Base-by-base conservation (phyloP, 2,113 vertebrate genomes). In the Megaceryle torquata region DNA sequence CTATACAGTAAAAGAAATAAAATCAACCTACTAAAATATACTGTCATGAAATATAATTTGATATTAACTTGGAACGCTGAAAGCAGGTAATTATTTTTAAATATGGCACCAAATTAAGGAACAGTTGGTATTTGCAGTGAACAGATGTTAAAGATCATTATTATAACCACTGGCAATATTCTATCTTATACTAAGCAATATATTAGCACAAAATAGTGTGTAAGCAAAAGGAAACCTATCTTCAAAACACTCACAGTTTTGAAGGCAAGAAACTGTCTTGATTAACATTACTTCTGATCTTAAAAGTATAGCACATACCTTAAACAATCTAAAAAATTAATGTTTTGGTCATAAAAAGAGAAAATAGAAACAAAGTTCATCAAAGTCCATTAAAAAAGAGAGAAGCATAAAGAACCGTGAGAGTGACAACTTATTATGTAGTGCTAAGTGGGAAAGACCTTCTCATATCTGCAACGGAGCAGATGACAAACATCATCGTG, bases 71-170 rank as follows among this genome's bases (percentile, higher is more conserved):
- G 29, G 13, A 63, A 78, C 5, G 37, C 15, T 86, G 84, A 95
- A 89, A 88, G 48, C 3, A 11, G 33, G 12, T n/a, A 83, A 85
- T 93, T 65, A 67, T 80, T 86, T 86, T 95, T 44, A 91, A 94
- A 67, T 85, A 82, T 56, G n/a, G 43, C 65, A 86, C 8, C 50
- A 85, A 94, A 87, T 93, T 78, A 97, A 53, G 64, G 74, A 92
- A 88, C 67, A 91, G 79, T 69, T 94, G 82, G 44, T 83, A 77
- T 93, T 86, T 93, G 44, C 56, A 72, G 90, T 82, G 89, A 95
- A 88, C 91, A 97, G 79, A 86, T 93, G 89, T 91, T 95, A 93
- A 93, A 79, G 50, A 94, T 76, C 82, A 89, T 92, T 84, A 93
- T 39, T 88, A 63, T 93, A 94, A 94, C 57, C 33, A 82, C 51